Conservation (phyloP, 2,797 vertebrate genomes). For the Rhabdophis nuchalis region DNA sequence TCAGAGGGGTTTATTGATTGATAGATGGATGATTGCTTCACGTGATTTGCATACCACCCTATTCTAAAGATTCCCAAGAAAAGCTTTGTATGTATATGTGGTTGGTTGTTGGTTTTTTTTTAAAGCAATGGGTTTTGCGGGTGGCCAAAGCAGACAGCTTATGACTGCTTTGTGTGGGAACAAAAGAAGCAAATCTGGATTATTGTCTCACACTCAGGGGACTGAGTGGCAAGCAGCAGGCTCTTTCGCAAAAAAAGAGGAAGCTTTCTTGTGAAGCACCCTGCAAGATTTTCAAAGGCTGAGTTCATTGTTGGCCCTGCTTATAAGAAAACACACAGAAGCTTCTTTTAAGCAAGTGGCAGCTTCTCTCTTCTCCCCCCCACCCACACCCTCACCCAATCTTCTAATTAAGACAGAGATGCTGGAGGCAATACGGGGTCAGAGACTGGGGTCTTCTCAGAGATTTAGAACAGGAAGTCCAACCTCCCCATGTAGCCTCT, state of each 20-base stretch:
- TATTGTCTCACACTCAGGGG: rapidly evolving
- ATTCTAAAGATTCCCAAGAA: neutral
- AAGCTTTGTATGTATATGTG: neutral
- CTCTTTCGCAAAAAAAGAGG: neutral
- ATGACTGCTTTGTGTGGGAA: slow-evolving; percentile 9
- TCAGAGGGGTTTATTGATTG: neutral
- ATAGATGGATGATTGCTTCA: neutral
- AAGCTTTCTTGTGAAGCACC: slow-evolving; percentile 39
- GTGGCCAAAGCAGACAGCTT: neutral
- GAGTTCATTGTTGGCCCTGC: slow-evolving; percentile 40
- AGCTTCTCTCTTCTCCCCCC: neutral
- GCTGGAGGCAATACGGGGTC: neutral
- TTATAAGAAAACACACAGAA: neutral
- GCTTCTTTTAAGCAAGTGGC: slow-evolving; percentile 23
- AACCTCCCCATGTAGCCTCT: neutral
- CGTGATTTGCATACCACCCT: neutral
- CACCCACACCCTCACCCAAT: neutral
- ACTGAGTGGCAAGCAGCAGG: slow-evolving; percentile 9
- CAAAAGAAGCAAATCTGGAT: neutral
- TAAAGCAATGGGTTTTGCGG: neutral
- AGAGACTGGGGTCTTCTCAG: slow-evolving; percentile 43
- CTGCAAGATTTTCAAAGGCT: slow-evolving; percentile 46
- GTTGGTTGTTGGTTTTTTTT: too few relatives aligned
- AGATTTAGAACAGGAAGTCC: rapidly evolving
- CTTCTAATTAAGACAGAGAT: neutral